These are phyloP conservation scores for Polypedilum vanderplanki DNA, from an alignment of 1,140 invertebrate species.

Conservation along the genomic window DNA sequence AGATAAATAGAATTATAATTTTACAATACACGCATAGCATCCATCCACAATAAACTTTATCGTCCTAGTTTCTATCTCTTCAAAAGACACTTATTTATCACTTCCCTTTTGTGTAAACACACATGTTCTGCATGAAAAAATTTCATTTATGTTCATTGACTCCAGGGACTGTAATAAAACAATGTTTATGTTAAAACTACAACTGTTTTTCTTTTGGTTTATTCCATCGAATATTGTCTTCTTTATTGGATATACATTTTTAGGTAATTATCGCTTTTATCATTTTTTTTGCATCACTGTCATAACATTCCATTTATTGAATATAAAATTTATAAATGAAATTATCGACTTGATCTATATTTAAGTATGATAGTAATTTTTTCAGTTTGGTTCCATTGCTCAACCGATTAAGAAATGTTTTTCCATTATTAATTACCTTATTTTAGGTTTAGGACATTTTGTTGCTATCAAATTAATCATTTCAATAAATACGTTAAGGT, in stretches of 20 bases:
- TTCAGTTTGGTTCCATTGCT: conserved; percentile 4
- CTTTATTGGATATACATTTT: neutral
- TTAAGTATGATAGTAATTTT: too few relatives aligned
- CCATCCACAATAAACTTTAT: neutral
- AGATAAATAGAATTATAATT: neutral
- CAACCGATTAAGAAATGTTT: neutral
- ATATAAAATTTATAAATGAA: conserved; percentile 20
- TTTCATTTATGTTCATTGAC: neutral
- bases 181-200: neutral
- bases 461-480: neutral
- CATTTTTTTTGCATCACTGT: neutral
- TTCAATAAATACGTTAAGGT: neutral
- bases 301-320: neutral
- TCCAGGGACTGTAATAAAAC: neutral
- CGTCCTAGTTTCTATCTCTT: neutral
- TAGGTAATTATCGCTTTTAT: neutral
- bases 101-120: neutral
- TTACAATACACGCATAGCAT: neutral
- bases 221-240: conserved; percentile 6
- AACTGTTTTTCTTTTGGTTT: neutral
- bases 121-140: too few relatives aligned
- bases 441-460: too few relatives aligned
- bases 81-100: neutral
- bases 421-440: too few relatives aligned
- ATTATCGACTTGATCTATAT: too few relatives aligned